Conservation (phyloP, 2,113 vertebrate species). For the Sinocyclocheilus maitianheensis region DNA sequence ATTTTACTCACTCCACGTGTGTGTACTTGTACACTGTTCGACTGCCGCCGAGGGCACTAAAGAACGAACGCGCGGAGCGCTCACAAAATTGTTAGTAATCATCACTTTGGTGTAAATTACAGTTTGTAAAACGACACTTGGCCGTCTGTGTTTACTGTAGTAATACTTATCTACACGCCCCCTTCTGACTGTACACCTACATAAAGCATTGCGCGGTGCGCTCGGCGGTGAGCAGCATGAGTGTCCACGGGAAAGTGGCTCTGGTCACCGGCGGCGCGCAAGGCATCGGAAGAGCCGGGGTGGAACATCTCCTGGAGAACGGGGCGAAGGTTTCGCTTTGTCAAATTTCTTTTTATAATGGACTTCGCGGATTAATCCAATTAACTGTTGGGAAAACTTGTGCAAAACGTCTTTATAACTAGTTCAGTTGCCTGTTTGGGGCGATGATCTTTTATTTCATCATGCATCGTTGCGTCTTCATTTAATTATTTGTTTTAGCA, state of each 20-base stretch:
- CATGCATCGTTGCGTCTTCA: background rate
- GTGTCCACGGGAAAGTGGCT: constrained; percentile 88
- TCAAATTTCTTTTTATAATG: background rate
- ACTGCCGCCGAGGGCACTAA: background rate
- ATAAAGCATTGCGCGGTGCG: constrained; percentile 53
- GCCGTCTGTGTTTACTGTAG: constrained; percentile 56
- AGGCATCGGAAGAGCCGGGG: constrained; percentile 89
- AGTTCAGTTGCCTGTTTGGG: background rate
- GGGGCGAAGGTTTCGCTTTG: constrained; percentile 82
- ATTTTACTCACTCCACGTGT: background rate
- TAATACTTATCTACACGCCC: constrained; percentile 45
- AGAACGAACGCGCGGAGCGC: background rate
- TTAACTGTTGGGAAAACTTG: background rate
- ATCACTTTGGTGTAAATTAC: constrained; percentile 47
- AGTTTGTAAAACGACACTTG: constrained; percentile 59
- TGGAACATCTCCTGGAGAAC: constrained; percentile 81
- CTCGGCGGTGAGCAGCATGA: constrained; percentile 73
- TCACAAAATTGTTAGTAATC: background rate
- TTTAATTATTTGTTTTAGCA: background rate
- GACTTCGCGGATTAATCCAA: background rate
- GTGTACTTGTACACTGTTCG: constrained; percentile 1
- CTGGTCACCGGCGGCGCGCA: constrained; percentile 95
- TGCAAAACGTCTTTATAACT: background rate
- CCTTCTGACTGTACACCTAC: constrained; percentile 54
- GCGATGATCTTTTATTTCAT: background rate